Evolutionary conservation across 2,113 vertebrate genomes (phyloP).

Genomic region (Xenotilapia caudafasciata): DNA sequence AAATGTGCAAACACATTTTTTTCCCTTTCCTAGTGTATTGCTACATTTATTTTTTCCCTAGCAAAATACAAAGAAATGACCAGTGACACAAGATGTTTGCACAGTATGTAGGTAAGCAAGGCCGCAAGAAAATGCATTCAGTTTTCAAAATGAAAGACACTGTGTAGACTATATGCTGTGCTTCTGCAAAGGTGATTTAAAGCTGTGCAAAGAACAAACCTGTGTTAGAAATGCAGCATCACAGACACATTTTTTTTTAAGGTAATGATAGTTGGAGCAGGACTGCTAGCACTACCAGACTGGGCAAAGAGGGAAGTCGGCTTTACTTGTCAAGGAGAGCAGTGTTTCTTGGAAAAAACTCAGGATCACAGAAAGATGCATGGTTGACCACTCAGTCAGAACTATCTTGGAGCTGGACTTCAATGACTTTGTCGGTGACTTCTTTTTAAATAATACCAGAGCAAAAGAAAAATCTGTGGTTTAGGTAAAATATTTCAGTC

Average conservation of each 20-base stretch:
- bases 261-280: background rate
- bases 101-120: background rate
- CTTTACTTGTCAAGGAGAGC: background rate
- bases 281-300: background rate
- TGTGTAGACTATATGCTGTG: background rate
- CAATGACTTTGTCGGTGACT: background rate
- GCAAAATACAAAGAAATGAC: background rate
- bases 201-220: background rate
- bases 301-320: background rate
- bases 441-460: background rate
- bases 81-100: background rate
- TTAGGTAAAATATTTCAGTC: background rate
- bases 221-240: background rate
- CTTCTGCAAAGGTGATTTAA: background rate
- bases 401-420: background rate
- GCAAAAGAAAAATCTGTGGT: background rate
- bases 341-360: background rate
- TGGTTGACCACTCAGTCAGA: background rate
- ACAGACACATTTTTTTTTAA: background rate
- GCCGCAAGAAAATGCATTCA: background rate
- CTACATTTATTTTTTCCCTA: background rate
- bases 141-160: background rate
- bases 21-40: background rate
- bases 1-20: background rate
- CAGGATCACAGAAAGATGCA: background rate